Conservation (phyloP, 35 echinoderm and acorn worm species). For the Ophiothrix spiculata region DNA sequence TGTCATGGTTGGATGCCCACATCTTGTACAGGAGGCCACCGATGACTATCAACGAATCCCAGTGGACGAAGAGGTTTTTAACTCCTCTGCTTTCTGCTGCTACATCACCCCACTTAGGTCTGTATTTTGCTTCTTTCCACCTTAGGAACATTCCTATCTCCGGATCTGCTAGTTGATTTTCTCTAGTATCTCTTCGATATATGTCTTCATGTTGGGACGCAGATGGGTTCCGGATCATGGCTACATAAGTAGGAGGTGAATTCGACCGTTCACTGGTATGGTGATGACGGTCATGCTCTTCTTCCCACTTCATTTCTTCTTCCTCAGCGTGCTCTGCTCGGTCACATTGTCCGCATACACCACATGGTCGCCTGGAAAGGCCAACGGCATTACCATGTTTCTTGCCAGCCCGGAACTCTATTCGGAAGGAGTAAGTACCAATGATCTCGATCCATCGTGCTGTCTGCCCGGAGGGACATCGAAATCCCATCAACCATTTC, state of each 20-base stretch:
- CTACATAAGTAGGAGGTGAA: not conserved
- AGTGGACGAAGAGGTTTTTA: not conserved
- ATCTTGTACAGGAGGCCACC: not conserved
- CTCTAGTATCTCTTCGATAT: no score
- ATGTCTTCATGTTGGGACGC: no score
- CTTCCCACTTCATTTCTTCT: not conserved
- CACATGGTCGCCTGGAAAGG: conserved; percentile 39
- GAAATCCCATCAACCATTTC: conserved; percentile 30
- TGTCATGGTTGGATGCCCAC: not conserved
- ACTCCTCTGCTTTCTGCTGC: not conserved
- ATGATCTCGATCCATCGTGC: conserved; percentile 57
- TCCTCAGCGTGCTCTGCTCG: not conserved
- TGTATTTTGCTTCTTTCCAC: not conserved
- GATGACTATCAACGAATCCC: not conserved
- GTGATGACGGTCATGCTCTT: not conserved
- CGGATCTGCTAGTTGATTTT: not conserved
- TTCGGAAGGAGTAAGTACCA: conserved; percentile 29
- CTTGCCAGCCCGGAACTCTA: conserved; percentile 37
- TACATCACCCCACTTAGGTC: not conserved
- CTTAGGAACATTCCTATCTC: not conserved
- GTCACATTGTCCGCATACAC: not conserved
- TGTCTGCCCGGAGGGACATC: conserved; percentile 17
- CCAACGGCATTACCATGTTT: conserved; percentile 56
- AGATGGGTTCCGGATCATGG: not conserved
- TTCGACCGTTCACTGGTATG: not conserved